Base-by-base conservation (phyloP, 2,113 vertebrate genomes). In the Cochlearius cochlearius region DNA sequence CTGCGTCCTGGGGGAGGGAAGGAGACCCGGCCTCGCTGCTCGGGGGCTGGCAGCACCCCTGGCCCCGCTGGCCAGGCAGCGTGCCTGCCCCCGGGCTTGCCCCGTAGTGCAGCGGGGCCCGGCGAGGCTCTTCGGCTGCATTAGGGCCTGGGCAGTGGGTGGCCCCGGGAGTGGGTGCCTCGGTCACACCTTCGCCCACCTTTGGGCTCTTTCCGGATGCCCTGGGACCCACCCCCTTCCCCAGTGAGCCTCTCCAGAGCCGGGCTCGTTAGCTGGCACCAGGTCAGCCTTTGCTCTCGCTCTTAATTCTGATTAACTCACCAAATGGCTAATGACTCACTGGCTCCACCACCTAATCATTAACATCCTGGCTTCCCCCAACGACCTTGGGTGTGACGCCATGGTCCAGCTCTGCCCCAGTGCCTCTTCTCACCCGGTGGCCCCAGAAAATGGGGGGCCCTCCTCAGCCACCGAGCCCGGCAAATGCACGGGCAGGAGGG, bases 71-170 rank as follows among this genome's bases (percentile, higher is more conserved):
- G 15, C 34, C n/a, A 32, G 43, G 36, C 49, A 53, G 6, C 1
- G 15, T 5, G 4, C 6, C 20, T 11, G 8, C 12, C 19, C n/a
- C 0, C 3, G 0, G 22, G 22, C 45, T 79, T 8, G 4, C 50
- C 23, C 11, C 71, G 45, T 10, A 22, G 60, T 2, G 2, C 66
- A 9, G n/a, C 6, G 21, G 58, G 52, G 15, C 23, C 26, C 22
- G 13, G 9, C 2, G 1, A 64, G 39, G 53, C 41, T 81, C 50
- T 41, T 49, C 29, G 67, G 63, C 59, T n/a, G 7, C 15, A 0
- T 6, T 5, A 32, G 16, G 41, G 38, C n/a, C 52, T 1, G 10
- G 76, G 67, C 30, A 36, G 23, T 8, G 20, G 22, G 19, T 68
- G 56, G 55, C 26, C 21, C 4, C 0, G 0, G 34, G 19, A 60